Evolutionary conservation across 1,140 invertebrate species (phyloP), one percentile per base, ranked within the genome.

Genomic region (Stegodyphus dumicola): DNA sequence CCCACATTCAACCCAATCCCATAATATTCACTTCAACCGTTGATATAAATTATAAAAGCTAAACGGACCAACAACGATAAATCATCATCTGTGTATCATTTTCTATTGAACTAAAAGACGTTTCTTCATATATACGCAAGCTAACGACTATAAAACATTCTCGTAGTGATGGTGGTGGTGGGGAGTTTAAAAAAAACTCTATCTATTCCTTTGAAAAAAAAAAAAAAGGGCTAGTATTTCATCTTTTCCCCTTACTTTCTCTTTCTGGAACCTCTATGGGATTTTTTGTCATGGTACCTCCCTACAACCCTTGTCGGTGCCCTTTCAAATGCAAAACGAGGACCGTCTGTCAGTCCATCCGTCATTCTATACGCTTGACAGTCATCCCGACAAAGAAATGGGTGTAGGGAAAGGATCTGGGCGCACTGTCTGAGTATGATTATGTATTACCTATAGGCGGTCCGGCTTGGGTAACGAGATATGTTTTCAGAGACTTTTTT

Each of bases 321-420:
- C n/a, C 77, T 78, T 78, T 78, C 77, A 78, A 69, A 78, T 78
- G 77, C 77, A 78, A 78, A 78, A 78, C 64, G 10, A 33, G 9
- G 6, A 15, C 17, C 73, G 73, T 33, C 73, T 76, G 73, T 76
- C 73, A 15, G 65, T 67, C 77, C 65, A 78, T 78, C 60, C 65
- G 65, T 78, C 77, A 78, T 67, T 69, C 7, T 67, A 10, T 48
- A 74, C n/a, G n/a, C 6, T 64, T 60, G 51, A 77, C 56, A 77
- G 33, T n/a, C 54, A 17, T 66, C 18, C 73, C 10, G 64, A 78
- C 77, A 78, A 78, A 78, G 77, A 17, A 54, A 71, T 6, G n/a
- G n/a, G n/a, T n/a, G n/a, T n/a, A n/a, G n/a, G n/a, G n/a, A n/a
- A n/a, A n/a, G n/a, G n/a, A n/a, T n/a, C n/a, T n/a, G n/a, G n/a